Evolutionary conservation across 2,113 vertebrate species (phyloP).

Genomic region (Python bivittatus): DNA sequence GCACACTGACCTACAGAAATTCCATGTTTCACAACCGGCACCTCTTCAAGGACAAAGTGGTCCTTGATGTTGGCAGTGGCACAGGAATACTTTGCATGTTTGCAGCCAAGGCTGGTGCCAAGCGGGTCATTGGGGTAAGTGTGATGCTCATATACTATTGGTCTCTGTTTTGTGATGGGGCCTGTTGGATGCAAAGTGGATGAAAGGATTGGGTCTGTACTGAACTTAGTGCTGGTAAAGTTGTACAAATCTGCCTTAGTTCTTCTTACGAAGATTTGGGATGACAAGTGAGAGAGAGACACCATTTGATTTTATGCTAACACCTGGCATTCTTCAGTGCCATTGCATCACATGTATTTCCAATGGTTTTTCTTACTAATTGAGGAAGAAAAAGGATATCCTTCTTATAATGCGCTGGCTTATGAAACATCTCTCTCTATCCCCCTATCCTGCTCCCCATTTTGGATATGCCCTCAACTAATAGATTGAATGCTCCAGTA

Average conservation of each 20-base stretch:
- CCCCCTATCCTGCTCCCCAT: not conserved
- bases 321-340: not conserved
- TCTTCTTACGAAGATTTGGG: not conserved
- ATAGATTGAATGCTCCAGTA: conserved; percentile 94
- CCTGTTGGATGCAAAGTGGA: not conserved
- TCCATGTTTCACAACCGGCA: conserved; percentile 97
- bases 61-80: conserved; percentile 90
- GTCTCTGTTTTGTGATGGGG: not conserved
- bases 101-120: conserved; percentile 90
- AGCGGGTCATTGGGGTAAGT: conserved; percentile 89
- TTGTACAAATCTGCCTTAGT: not conserved
- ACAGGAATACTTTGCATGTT: conserved; percentile 95
- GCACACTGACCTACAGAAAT: conserved; percentile 91
- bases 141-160: not conserved
- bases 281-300: not conserved
- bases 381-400: not conserved
- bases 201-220: not conserved
- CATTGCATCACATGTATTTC: not conserved
- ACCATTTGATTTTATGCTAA: not conserved
- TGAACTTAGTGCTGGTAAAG: not conserved
- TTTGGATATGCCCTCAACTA: conserved; percentile 14
- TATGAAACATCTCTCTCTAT: not conserved
- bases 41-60: conserved; percentile 93
- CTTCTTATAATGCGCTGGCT: not conserved
- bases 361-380: not conserved